Conservation (phyloP, 1,140 invertebrate genomes). For the Paramacrobiotus metropolitanus region DNA sequence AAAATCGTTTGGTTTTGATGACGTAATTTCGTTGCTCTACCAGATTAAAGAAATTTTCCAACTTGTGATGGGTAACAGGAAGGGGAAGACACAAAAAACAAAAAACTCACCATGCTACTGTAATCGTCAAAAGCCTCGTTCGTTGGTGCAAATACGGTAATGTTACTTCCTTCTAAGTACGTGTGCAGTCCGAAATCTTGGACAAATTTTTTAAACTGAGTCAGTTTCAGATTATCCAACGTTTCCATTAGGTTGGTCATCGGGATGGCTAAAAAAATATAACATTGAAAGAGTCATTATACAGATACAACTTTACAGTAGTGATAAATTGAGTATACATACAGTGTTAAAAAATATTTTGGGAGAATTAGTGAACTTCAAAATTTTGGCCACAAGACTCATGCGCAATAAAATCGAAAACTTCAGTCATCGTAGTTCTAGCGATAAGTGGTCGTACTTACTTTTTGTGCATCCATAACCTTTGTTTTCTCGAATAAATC, state of each 20-base stretch:
- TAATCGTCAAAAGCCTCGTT: slow-evolving; percentile 29
- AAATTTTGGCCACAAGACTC: too few species aligned
- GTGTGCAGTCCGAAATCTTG: slow-evolving; percentile 20
- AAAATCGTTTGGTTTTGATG: neutral
- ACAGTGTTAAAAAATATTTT: too few species aligned
- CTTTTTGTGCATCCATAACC: slow-evolving; percentile 26
- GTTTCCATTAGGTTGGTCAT: neutral
- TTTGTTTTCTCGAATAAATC: slow-evolving; percentile 24
- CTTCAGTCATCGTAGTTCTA: neutral
- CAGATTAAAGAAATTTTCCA: neutral
- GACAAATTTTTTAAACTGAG: neutral
- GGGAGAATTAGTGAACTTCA: too few species aligned
- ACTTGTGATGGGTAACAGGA: neutral
- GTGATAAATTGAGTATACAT: too few species aligned
- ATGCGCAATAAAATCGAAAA: neutral
- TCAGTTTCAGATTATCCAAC: neutral
- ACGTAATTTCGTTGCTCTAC: neutral
- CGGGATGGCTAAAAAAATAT: neutral
- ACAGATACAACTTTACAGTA: too few species aligned
- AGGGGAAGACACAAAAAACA: too few species aligned
- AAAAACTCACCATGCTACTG: too few species aligned
- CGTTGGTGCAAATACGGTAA: slow-evolving; percentile 31
- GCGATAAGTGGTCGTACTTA: slow-evolving; percentile 11
- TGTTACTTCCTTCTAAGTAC: slow-evolving; percentile 23
- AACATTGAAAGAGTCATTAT: too few species aligned